These are phyloP conservation scores for Catagonus wagneri DNA, from an alignment of 2,113 vertebrate genomes.

Conservation along the genomic window DNA sequence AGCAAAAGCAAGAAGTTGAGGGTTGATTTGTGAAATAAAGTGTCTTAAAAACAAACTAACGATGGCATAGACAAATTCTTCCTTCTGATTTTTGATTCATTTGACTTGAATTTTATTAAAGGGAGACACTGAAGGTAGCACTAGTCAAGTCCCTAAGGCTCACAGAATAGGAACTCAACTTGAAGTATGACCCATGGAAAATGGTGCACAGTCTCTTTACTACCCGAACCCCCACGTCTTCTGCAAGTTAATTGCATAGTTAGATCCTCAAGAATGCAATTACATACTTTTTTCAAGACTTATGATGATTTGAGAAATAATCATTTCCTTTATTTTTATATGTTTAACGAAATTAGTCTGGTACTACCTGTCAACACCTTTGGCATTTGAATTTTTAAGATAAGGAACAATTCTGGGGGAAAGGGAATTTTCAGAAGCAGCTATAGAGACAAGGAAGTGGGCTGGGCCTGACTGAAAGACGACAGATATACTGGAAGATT, in stretches of 20 bases:
- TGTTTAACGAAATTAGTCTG: slow-evolving; percentile 73
- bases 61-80: not conserved
- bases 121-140: not conserved
- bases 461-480: slow-evolving; percentile 69
- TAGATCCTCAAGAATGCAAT: slow-evolving; percentile 34
- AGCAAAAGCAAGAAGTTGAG: not conserved
- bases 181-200: not conserved
- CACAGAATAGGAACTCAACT: not conserved
- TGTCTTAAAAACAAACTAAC: not conserved
- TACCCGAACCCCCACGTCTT: not conserved
- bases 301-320: slow-evolving; percentile 72
- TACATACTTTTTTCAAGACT: slow-evolving; percentile 63
- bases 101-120: not conserved
- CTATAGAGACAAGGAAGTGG: slow-evolving; percentile 60
- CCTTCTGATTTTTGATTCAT: not conserved
- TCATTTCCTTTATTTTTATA: slow-evolving; percentile 72
- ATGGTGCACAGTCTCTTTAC: not conserved
- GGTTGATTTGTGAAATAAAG: not conserved
- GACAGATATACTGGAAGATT: slow-evolving; percentile 76
- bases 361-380: slow-evolving; percentile 57
- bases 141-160: not conserved
- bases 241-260: not conserved
- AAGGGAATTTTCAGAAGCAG: slow-evolving; percentile 68
- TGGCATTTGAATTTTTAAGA: slow-evolving; percentile 73
- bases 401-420: slow-evolving; percentile 49